Conservation (phyloP, 30 jellyfish, hydroid and myxozoan species). For the Sanderia malayensis region DNA sequence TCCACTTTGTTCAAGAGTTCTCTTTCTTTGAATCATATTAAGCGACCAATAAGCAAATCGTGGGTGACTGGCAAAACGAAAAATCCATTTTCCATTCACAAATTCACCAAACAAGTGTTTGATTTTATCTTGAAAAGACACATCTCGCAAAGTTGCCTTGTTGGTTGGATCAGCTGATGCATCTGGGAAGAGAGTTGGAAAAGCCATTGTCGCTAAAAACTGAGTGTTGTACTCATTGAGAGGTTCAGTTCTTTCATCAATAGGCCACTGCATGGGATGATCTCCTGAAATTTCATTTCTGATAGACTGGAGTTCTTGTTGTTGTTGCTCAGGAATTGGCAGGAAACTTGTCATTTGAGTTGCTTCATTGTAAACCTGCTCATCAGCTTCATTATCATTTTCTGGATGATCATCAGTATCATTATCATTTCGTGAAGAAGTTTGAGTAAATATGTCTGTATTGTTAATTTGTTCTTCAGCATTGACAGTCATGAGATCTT, state of each 20-base stretch:
- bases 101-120: conserved; percentile 24
- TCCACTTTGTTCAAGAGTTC: background rate
- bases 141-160: background rate
- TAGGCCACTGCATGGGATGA: conserved; percentile 13
- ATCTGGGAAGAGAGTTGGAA: conserved; percentile 36
- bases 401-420: too few species aligned
- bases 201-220: conserved; percentile 20
- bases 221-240: conserved; percentile 26
- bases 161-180: conserved; percentile 22
- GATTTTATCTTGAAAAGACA: conserved; percentile 4
- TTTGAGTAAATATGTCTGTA: too few species aligned
- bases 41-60: conserved; percentile 19
- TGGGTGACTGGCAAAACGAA: conserved; percentile 29
- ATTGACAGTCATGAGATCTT: too few species aligned
- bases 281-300: background rate
- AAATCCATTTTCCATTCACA: background rate
- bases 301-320: background rate
- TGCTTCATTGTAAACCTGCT: background rate
- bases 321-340: background rate
- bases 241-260: conserved; percentile 11
- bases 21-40: conserved; percentile 5
- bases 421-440: too few species aligned
- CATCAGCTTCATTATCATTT: conserved; percentile 2
- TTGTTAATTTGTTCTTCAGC: too few species aligned
- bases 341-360: conserved; percentile 11